Conservation (phyloP, 2,113 vertebrate species). For the Gallinago paraguaiae region DNA sequence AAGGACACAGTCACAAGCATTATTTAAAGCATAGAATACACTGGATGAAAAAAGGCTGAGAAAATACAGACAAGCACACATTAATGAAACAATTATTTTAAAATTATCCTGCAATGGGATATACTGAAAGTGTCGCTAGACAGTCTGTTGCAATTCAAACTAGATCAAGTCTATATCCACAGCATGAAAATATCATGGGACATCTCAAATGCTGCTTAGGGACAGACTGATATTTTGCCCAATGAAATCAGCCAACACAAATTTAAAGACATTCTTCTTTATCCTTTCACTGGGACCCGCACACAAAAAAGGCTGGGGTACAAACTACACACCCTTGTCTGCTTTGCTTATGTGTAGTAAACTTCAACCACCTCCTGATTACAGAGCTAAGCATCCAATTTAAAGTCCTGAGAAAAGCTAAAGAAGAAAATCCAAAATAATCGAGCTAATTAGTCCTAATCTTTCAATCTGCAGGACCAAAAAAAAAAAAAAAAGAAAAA, state of each 20-base stretch:
- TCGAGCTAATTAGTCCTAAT: not conserved
- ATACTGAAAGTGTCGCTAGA: not conserved
- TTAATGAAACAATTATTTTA: not conserved
- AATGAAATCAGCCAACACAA: not conserved
- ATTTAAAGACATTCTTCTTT: not conserved
- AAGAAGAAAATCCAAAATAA: not conserved
- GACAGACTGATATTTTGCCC: not conserved
- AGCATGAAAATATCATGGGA: not conserved
- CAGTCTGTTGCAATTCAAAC: not conserved
- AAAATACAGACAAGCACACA: not conserved
- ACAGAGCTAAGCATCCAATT: not conserved
- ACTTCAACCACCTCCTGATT: not conserved
- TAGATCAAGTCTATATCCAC: not conserved
- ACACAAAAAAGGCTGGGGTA: not conserved
- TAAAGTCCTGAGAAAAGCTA: not conserved
- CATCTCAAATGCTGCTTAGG: not conserved
- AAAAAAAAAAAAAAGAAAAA: not conserved
- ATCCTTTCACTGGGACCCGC: not conserved
- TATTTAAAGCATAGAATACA: not conserved
- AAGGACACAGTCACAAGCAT: not conserved
- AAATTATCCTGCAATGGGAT: not conserved
- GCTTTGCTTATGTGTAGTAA: not conserved
- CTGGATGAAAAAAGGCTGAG: not conserved
- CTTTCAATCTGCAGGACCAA: not conserved
- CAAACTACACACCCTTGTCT: not conserved